A percentile compares a stretch with the other conserved stretches of the same genome.
Evolutionary conservation across 2,888 invertebrate genomes (phyloP).

Genomic region (Prosapia bicincta): DNA sequence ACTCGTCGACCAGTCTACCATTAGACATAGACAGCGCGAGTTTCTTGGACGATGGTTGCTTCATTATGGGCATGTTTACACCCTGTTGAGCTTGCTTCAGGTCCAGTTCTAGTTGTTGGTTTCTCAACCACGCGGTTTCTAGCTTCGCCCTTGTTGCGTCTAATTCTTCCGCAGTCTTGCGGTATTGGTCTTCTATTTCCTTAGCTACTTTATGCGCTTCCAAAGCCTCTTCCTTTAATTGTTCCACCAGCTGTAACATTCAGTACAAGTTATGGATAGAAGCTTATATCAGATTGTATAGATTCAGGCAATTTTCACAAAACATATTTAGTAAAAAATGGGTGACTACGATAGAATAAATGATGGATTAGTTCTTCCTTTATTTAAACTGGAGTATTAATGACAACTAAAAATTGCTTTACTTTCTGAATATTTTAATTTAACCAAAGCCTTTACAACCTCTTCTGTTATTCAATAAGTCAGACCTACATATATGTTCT

Average conservation of each 20-base stretch:
- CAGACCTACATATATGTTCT: too few relatives aligned
- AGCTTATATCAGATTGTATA: too few relatives aligned
- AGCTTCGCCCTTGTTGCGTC: constrained; percentile 70
- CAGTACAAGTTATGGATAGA: too few relatives aligned
- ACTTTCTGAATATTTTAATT: too few relatives aligned
- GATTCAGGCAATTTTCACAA: too few relatives aligned
- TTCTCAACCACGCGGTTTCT: constrained; percentile 76
- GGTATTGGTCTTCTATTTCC: constrained; percentile 75
- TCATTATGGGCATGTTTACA: constrained; percentile 34
- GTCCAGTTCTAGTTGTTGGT: constrained; percentile 72
- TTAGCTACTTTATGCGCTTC: constrained; percentile 75
- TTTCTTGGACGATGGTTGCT: constrained; percentile 42
- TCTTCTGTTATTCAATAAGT: too few relatives aligned
- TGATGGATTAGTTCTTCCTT: too few relatives aligned
- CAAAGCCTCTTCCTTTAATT: constrained; percentile 68
- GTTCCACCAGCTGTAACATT: constrained; percentile 38
- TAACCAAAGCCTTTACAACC: too few relatives aligned
- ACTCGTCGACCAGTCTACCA: constrained; percentile 34
- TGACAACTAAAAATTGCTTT: too few relatives aligned
- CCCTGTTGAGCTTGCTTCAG: constrained; percentile 53
- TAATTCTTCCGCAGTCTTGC: constrained; percentile 69
- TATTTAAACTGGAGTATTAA: too few relatives aligned
- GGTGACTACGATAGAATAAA: too few relatives aligned
- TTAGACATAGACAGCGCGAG: constrained; percentile 37
- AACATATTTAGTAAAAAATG: too few relatives aligned